phyloP scores from a whole-genome alignment of 2,113 vertebrate species.

The Pseudonaja textilis region DNA sequence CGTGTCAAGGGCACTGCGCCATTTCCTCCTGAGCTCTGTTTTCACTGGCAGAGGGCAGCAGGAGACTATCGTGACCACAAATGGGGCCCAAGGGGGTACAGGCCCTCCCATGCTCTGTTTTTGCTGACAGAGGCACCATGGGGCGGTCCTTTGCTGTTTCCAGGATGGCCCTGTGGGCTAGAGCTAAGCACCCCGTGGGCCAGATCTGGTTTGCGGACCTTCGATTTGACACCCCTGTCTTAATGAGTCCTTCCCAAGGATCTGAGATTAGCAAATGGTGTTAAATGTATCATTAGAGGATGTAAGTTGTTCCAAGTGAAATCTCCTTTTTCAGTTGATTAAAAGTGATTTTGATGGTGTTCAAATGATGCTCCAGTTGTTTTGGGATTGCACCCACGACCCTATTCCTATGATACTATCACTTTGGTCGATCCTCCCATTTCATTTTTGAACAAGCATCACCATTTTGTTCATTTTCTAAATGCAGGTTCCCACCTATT shows the following conservation, averaged over 20 bases:
- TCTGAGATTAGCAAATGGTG: not conserved
- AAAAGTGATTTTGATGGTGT: not conserved
- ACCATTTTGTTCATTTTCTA: conserved; percentile 30
- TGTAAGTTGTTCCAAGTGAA: not conserved
- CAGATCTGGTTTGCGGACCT: too few relatives aligned
- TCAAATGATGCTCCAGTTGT: not conserved
- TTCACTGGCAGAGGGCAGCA: too few relatives aligned
- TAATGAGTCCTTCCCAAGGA: not conserved
- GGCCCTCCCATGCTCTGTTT: too few relatives aligned
- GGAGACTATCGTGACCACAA: too few relatives aligned
- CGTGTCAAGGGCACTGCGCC: too few relatives aligned
- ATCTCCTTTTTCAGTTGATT: not conserved
- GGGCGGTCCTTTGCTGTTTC: too few relatives aligned
- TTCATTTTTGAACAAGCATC: not conserved
- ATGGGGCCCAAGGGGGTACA: too few relatives aligned
- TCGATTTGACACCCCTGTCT: too few relatives aligned
- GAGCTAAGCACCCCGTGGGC: too few relatives aligned
- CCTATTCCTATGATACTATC: not conserved
- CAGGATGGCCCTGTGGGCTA: too few relatives aligned
- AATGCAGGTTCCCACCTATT: conserved; percentile 32
- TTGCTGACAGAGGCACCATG: too few relatives aligned
- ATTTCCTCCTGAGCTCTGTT: too few relatives aligned
- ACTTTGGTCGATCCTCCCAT: not conserved
- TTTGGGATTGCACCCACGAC: not conserved
- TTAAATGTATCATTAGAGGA: not conserved